phyloP scores from a whole-genome alignment of 2,113 vertebrate genomes.

The Pluvianellus socialis region DNA sequence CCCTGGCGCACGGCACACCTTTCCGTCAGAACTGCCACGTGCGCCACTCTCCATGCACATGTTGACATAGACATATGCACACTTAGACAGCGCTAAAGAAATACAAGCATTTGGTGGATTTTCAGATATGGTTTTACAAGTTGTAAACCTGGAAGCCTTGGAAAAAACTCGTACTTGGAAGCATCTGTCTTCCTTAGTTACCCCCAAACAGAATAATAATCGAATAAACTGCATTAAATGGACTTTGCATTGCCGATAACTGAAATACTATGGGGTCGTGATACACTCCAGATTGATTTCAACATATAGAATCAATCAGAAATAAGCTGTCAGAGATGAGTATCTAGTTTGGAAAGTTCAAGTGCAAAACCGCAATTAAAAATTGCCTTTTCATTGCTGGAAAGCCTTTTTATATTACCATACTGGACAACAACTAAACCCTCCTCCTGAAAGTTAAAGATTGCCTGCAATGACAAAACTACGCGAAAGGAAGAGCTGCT shows the following conservation, averaged over 20 bases:
- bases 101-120: not conserved
- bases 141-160: not conserved
- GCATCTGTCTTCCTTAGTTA: not conserved
- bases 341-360: not conserved
- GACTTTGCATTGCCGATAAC: not conserved
- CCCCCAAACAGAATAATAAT: not conserved
- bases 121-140: not conserved
- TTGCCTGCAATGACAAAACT: not conserved
- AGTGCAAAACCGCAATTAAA: not conserved
- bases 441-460: not conserved
- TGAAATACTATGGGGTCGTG: not conserved
- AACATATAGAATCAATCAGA: not conserved
- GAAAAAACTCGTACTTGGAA: not conserved
- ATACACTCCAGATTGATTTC: not conserved
- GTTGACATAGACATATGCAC: too few species aligned
- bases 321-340: not conserved
- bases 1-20: too few species aligned
- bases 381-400: not conserved
- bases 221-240: not conserved
- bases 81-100: too few species aligned
- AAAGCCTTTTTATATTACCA: not conserved
- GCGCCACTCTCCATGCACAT: too few species aligned
- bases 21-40: too few species aligned
- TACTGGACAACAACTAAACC: not conserved
- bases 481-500: not conserved